Percentiles rank a stretch among this genome's conserved stretches.
These are phyloP conservation scores for Lepus townsendii DNA, from an alignment of 2,797 vertebrate genomes.

Conservation along the genomic window DNA sequence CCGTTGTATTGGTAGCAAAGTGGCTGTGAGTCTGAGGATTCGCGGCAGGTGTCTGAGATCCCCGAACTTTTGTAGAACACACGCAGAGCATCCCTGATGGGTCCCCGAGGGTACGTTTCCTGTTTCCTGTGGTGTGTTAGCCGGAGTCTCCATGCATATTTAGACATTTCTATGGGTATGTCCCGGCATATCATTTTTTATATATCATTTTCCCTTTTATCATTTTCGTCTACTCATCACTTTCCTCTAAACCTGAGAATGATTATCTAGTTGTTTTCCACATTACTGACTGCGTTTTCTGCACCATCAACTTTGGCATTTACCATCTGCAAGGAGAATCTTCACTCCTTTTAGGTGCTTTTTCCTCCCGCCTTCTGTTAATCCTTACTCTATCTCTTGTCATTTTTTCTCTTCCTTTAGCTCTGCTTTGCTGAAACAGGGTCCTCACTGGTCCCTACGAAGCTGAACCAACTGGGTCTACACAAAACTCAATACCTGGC, in stretches of 20 bases:
- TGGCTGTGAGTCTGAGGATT: not conserved
- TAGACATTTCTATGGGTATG: too few relatives aligned
- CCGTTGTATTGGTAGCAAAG: not conserved
- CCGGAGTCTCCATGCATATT: not conserved
- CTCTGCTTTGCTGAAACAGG: not conserved
- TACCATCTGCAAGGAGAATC: not conserved
- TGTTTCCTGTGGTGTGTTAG: not conserved
- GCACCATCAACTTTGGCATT: conserved; percentile 11
- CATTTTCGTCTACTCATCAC: not conserved
- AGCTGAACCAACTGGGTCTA: not conserved
- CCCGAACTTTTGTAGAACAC: not conserved
- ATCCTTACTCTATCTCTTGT: not conserved
- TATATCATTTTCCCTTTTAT: not conserved
- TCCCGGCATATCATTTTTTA: not conserved
- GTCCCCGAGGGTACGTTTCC: not conserved
- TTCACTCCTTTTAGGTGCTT: not conserved
- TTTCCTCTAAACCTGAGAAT: not conserved
- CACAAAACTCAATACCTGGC: not conserved
- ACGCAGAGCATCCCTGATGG: not conserved
- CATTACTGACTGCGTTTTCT: not conserved
- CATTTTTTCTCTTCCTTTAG: not conserved
- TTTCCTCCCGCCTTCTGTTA: not conserved
- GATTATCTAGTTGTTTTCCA: not conserved
- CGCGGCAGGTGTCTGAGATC: not conserved
- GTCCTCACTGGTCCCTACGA: not conserved